Evolutionary conservation across 2,888 invertebrate genomes (phyloP).

Genomic region (Oxycera nigricornis): DNA sequence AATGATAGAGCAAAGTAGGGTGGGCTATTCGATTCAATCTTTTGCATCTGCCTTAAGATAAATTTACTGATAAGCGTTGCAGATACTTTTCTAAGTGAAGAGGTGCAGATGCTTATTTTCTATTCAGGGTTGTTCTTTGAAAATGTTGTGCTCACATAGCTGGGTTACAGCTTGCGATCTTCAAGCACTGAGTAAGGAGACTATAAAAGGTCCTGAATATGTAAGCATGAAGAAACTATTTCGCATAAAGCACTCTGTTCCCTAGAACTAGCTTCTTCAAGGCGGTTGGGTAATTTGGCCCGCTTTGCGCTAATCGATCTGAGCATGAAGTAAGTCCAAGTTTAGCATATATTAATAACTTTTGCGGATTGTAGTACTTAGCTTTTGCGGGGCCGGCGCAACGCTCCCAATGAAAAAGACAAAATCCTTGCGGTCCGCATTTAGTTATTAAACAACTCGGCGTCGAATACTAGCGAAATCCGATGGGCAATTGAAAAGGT

Average conservation of each 20-base stretch:
- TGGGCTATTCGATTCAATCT: too few relatives aligned
- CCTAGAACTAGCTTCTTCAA: background rate
- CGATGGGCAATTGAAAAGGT: background rate
- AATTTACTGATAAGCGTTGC: too few relatives aligned
- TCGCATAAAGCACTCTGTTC: too few relatives aligned
- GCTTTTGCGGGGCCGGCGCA: background rate
- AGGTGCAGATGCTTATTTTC: too few relatives aligned
- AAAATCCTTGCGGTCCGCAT: slow-evolving; percentile 6
- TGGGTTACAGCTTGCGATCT: too few relatives aligned
- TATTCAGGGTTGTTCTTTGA: too few relatives aligned
- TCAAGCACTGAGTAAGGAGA: too few relatives aligned
- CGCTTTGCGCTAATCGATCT: slow-evolving; percentile 14
- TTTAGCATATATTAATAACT: slow-evolving; percentile 20
- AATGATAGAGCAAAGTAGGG: background rate
- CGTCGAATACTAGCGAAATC: background rate
- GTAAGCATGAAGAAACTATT: too few relatives aligned
- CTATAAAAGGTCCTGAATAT: too few relatives aligned
- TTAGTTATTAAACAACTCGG: slow-evolving; percentile 17
- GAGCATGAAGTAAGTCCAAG: slow-evolving; percentile 10
- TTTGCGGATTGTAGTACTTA: slow-evolving; percentile 9
- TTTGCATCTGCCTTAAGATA: too few relatives aligned
- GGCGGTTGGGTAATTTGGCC: background rate
- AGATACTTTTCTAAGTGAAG: too few relatives aligned
- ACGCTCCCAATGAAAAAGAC: slow-evolving; percentile 22
- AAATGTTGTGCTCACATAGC: too few relatives aligned